Evolutionary conservation across 1,140 invertebrate species (phyloP).

Genomic region (Meloidogyne hapla): DNA sequence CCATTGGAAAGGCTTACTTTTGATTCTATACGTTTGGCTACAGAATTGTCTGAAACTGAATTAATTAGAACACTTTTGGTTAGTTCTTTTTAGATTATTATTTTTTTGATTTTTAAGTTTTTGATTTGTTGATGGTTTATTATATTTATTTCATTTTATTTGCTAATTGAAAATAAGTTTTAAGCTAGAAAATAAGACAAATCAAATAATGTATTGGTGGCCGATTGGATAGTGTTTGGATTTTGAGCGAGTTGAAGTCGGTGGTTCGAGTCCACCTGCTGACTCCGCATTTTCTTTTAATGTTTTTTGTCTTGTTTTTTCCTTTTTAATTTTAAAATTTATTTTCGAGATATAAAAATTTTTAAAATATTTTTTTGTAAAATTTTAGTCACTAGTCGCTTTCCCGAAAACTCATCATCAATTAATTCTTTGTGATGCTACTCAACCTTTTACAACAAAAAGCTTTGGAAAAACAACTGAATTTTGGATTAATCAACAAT

Average conservation of each 20-base stretch:
- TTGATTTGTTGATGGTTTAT: too few relatives aligned
- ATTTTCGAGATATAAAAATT: neutral
- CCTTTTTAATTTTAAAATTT: neutral
- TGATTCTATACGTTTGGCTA: constrained; percentile 89
- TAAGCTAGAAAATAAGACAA: too few relatives aligned
- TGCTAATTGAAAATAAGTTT: too few relatives aligned
- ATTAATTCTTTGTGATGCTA: constrained; percentile 43
- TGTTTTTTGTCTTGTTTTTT: neutral
- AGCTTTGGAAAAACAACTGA: constrained; percentile 42
- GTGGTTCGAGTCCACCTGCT: too few relatives aligned
- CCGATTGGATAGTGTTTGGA: too few relatives aligned
- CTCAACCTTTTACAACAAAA: constrained; percentile 37
- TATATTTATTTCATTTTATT: too few relatives aligned
- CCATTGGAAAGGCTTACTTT: constrained; percentile 82
- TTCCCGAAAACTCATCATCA: constrained; percentile 47
- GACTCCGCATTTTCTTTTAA: too few relatives aligned
- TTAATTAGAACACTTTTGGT: constrained; percentile 89
- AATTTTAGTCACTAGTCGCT: constrained; percentile 41
- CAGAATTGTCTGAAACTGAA: constrained; percentile 92
- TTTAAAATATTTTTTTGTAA: neutral
- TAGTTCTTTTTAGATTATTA: neutral
- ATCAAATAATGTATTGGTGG: too few relatives aligned
- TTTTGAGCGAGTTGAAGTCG: too few relatives aligned
- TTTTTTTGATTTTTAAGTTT: neutral
- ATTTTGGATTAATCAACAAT: constrained; percentile 54